A percentile compares a stretch with the other conserved stretches of the same genome.
Conservation (phyloP, 1,140 invertebrate genomes). For the Drosophila melanica region DNA sequence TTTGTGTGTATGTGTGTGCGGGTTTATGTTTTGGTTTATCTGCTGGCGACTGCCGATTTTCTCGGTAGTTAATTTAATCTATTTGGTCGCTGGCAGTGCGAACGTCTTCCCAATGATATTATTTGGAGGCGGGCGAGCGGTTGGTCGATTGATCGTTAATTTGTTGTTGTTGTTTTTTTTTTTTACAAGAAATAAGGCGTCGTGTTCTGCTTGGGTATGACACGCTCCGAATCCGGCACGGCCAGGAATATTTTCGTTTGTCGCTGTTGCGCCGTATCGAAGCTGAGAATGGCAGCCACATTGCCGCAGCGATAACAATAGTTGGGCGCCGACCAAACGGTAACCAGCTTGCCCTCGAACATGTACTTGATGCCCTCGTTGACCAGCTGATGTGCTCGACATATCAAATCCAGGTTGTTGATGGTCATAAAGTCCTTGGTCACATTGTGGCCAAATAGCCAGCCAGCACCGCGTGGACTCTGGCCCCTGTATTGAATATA, state of each 20-base stretch:
- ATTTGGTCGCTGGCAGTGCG: constrained; percentile 33
- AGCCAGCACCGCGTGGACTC: constrained; percentile 96
- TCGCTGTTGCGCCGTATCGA: constrained; percentile 90
- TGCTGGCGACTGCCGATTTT: constrained; percentile 15
- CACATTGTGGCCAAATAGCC: constrained; percentile 95
- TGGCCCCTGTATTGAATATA: constrained; percentile 85
- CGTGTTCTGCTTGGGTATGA: constrained; percentile 94
- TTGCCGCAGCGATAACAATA: constrained; percentile 98
- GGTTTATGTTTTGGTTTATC: constrained; percentile 11
- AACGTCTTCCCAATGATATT: constrained; percentile 1
- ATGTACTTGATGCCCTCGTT: constrained; percentile 98
- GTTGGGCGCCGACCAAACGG: constrained; percentile 98
- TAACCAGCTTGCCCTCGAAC: constrained; percentile 97
- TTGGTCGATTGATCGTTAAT: constrained; percentile 2
- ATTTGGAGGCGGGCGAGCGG: background rate
- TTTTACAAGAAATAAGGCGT: constrained; percentile 97
- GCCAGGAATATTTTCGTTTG: constrained; percentile 96
- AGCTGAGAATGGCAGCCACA: constrained; percentile 95
- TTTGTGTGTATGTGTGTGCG: background rate
- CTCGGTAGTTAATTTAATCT: constrained; percentile 11
- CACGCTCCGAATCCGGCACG: constrained; percentile 95
- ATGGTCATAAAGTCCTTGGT: constrained; percentile 97
- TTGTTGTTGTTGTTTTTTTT: constrained; percentile 3
- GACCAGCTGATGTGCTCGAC: constrained; percentile 98
- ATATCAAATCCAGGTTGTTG: constrained; percentile 95